These are phyloP conservation scores for Listrodromus nycthemerus DNA, from an alignment of 2,888 invertebrate genomes.

Conservation along the genomic window DNA sequence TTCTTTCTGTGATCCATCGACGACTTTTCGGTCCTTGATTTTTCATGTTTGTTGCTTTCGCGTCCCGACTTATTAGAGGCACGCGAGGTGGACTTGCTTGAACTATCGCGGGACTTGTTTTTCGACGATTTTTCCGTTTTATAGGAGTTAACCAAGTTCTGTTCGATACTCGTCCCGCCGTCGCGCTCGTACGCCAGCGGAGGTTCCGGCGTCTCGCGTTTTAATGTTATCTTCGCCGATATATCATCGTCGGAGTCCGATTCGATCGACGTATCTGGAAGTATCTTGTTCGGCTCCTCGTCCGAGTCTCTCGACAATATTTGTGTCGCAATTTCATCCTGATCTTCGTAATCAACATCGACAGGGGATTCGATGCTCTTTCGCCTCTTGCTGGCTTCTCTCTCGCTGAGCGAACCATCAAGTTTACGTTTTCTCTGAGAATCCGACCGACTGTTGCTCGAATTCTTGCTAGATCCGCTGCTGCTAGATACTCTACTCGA, in stretches of 20 bases:
- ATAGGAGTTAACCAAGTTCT: conserved; percentile 24
- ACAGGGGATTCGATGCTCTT: conserved; percentile 68
- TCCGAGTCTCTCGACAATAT: conserved; percentile 57
- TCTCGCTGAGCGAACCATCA: conserved; percentile 65
- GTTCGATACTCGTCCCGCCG: conserved; percentile 31
- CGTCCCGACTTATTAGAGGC: conserved; percentile 63
- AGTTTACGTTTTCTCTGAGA: conserved; percentile 72
- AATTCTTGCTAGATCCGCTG: conserved; percentile 45
- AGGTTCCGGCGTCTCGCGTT: conserved; percentile 57
- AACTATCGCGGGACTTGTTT: conserved; percentile 62
- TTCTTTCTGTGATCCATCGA: conserved; percentile 70
- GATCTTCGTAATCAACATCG: conserved; percentile 53
- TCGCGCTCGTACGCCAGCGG: conserved; percentile 46
- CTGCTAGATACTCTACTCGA: conserved; percentile 67
- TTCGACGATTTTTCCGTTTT: conserved; percentile 65
- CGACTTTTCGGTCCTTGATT: conserved; percentile 70
- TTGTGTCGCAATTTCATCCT: conserved; percentile 62
- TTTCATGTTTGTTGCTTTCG: conserved; percentile 65
- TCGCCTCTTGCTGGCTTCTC: conserved; percentile 71
- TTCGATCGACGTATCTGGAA: conserved; percentile 58
- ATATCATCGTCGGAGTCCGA: conserved; percentile 61
- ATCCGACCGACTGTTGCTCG: conserved; percentile 60
- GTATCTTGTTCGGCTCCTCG: conserved; percentile 51
- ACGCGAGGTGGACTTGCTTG: conserved; percentile 52
- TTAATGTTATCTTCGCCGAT: conserved; percentile 51